Percentiles rank a stretch among this genome's conserved stretches.
These are phyloP conservation scores for Leucopsar rothschildi DNA, from an alignment of 2,113 vertebrate genomes.

Conservation along the genomic window DNA sequence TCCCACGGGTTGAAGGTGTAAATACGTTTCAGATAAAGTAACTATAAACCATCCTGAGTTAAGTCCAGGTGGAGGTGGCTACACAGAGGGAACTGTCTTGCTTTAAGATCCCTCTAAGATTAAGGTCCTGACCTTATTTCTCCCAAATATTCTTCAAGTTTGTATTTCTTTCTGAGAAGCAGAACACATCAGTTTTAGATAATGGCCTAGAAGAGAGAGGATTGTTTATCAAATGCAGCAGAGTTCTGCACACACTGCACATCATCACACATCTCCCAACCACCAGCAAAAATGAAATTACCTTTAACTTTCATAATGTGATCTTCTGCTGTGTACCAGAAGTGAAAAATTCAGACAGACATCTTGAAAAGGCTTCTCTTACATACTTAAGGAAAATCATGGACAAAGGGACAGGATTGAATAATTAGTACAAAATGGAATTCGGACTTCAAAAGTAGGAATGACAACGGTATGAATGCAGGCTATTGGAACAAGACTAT, in stretches of 20 bases:
- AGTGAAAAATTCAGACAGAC: not conserved
- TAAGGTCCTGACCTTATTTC: conserved; percentile 44
- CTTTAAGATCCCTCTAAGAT: conserved; percentile 26
- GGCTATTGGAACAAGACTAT: not conserved
- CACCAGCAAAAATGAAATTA: not conserved
- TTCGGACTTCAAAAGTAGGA: not conserved
- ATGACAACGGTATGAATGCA: not conserved
- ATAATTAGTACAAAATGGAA: not conserved
- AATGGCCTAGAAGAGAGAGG: not conserved
- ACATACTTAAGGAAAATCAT: not conserved
- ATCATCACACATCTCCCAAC: not conserved
- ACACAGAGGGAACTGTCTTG: not conserved
- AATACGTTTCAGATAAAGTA: conserved; percentile 21
- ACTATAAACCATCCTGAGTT: not conserved
- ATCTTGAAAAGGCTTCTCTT: not conserved
- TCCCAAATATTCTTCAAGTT: conserved; percentile 24
- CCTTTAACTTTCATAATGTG: not conserved
- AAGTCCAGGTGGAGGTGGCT: not conserved
- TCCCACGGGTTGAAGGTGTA: not conserved
- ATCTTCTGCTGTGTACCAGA: not conserved
- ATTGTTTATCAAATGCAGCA: not conserved
- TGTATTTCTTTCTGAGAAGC: conserved; percentile 7
- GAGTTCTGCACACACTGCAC: not conserved
- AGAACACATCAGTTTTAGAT: conserved; percentile 38
- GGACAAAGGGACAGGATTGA: not conserved